Evolutionary conservation across 2,888 invertebrate genomes (phyloP).

Genomic region (Parthenolecanium corni): DNA sequence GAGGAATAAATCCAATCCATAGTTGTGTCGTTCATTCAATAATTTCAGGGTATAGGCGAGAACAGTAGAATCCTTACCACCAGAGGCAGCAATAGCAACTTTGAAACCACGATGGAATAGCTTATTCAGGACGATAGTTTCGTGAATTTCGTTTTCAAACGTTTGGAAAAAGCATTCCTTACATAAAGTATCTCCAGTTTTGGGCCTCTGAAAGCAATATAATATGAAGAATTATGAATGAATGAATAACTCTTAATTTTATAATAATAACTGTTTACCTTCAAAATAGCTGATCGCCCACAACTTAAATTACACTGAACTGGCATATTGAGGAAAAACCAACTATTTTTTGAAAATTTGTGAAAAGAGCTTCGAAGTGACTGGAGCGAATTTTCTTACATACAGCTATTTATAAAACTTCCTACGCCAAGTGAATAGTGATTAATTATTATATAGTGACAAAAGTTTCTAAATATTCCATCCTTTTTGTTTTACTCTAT

Average conservation of each 20-base stretch:
- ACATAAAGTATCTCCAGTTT: constrained; percentile 83
- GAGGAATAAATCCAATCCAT: constrained; percentile 77
- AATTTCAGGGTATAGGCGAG: constrained; percentile 84
- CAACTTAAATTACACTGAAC: constrained; percentile 56
- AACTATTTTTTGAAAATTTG: too few relatives aligned
- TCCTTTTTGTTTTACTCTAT: too few relatives aligned
- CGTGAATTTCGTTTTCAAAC: constrained; percentile 90
- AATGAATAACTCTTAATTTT: too few relatives aligned
- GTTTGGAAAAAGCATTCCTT: constrained; percentile 88
- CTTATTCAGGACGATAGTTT: constrained; percentile 68
- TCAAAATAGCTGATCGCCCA: constrained; percentile 61
- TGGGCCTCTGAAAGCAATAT: constrained; percentile 55
- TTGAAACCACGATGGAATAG: constrained; percentile 72
- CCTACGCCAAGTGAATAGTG: too few relatives aligned
- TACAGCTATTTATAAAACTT: too few relatives aligned
- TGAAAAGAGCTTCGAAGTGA: too few relatives aligned
- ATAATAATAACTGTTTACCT: constrained; percentile 50
- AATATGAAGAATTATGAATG: neutral
- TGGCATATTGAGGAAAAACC: constrained; percentile 61
- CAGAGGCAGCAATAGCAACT: constrained; percentile 87
- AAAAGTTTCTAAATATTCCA: too few relatives aligned
- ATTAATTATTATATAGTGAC: too few relatives aligned
- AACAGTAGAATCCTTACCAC: constrained; percentile 95
- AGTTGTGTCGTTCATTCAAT: constrained; percentile 78
- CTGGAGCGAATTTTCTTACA: too few relatives aligned